Evolutionary conservation across 2,113 vertebrate genomes (phyloP), one percentile per base, ranked within the genome.

Genomic region (Hipposideros armiger): DNA sequence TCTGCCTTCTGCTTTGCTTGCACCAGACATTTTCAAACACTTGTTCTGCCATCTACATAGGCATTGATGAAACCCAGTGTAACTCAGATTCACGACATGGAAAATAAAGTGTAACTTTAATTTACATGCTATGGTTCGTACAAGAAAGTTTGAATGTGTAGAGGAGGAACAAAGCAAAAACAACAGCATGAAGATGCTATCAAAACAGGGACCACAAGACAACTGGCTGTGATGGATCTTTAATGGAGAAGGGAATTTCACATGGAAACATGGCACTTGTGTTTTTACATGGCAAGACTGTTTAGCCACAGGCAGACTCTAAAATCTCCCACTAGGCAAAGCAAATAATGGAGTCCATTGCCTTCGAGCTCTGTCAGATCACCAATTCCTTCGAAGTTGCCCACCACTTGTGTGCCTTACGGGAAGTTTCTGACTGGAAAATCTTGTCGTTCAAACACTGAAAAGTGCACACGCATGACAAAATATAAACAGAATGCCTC

Each of bases 391-490:
- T 96, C 98, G 97, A 97, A 98, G 98, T 97, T 97, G 97, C 93
- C 97, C 97, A 83, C 98, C 70, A 95, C 96, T 47, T 47, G 40
- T 32, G 77, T 98, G 99, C 99, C 99, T 98, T 98, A 98, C 98
- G 98, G 99, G 99, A 99, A 98, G 81, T 98, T 98, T 99, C 97
- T 98, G 99, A 99, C 99, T 98, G 98, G 97, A 99, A 94, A 98
- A 98, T 98, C 99, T 98, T 99, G 99, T 99, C 99, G 99, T 98
- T 99, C 98, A 98, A 99, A 98, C 99, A 98, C 99, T 98, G 99
- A 99, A 98, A 98, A 99, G 99, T 99, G 99, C 99, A 99, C 99
- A 99, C 98, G 99, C 99, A 98, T 99, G 99, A 99, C 99, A 99
- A 99, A 99, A 97, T 99, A 98, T 98, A 98, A 99, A 99, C 99